Evolutionary conservation across 2,113 vertebrate species (phyloP), one percentile per base, ranked within the genome.

Genomic region (Thomomys bottae): DNA sequence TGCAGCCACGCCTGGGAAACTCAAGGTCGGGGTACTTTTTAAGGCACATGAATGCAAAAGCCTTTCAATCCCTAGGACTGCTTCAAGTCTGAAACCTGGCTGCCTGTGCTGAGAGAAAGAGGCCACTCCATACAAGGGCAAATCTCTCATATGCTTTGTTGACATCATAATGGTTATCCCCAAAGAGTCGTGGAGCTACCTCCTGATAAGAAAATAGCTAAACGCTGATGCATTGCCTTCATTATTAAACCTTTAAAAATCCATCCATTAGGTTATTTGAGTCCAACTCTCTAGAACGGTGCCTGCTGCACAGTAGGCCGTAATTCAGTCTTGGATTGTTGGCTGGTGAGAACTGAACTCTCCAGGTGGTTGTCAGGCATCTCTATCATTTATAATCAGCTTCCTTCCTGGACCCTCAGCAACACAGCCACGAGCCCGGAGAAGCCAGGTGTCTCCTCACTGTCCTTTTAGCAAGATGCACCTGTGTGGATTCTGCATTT

Each of bases 181-280:
- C 85, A 93, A 95, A 78, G 75, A 68, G 85, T 78, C 87, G 59
- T 87, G 92, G 79, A 72, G 83, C 95, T 64, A 89, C 57, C 64
- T 61, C 80, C 89, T 40, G 10, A 63, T 88, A 78, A 94, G 88
- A 34, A 97, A 94, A 95, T 18, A 57, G 95, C 18, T 76, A 64
- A 59, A 78, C 38, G 11, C 18, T 32, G 57, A 80, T 36, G 89
- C 14, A 23, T 87, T 80, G n/a, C 66, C 89, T 80, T 90, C 63
- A 77, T 68, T 64, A 90, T 84, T 45, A 92, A 87, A 77, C 30
- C 38, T 45, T 72, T 75, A 89, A 70, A 26, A 42, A 59, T 34
- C 61, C 73, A 63, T 70, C 68, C 57, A 40, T 42, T 34, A 45
- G 57, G 26, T 77, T 68, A 73, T 30, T 79, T 88, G 34, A 64